Conservation (phyloP, 2,113 vertebrate species). For the Alethe castanea region DNA sequence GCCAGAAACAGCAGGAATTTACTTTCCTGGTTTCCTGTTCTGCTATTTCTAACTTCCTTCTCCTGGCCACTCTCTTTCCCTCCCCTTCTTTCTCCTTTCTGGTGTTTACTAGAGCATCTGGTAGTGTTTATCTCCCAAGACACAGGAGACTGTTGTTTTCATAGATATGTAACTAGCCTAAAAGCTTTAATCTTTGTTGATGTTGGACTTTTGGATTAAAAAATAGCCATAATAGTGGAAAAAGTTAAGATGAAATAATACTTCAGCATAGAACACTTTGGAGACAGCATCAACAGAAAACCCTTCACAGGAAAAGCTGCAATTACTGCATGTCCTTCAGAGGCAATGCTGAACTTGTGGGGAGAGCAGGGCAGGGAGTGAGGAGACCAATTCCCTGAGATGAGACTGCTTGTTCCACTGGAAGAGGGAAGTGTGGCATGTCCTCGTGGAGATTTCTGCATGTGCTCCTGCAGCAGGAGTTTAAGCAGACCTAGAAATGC, state of each 20-base stretch:
- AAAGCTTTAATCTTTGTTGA: constrained; percentile 54
- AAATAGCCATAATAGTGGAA: constrained; percentile 33
- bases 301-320: not conserved
- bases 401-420: not conserved
- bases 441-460: not conserved
- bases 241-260: constrained; percentile 37
- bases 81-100: not conserved
- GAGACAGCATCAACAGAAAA: not conserved
- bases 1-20: not conserved
- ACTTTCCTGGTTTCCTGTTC: not conserved
- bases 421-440: not conserved
- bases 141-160: constrained; percentile 45
- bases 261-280: not conserved
- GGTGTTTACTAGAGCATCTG: constrained; percentile 53
- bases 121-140: constrained; percentile 44
- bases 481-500: not conserved
- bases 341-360: not conserved
- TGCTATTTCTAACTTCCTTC: not conserved
- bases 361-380: not conserved
- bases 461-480: not conserved
- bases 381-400: not conserved
- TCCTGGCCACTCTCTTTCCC: not conserved
- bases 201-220: constrained; percentile 25
- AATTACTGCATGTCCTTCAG: not conserved
- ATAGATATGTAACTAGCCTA: constrained; percentile 35